These are phyloP conservation scores for Thamnaconus septentrionalis DNA, from an alignment of 2,113 vertebrate genomes.

Conservation along the genomic window DNA sequence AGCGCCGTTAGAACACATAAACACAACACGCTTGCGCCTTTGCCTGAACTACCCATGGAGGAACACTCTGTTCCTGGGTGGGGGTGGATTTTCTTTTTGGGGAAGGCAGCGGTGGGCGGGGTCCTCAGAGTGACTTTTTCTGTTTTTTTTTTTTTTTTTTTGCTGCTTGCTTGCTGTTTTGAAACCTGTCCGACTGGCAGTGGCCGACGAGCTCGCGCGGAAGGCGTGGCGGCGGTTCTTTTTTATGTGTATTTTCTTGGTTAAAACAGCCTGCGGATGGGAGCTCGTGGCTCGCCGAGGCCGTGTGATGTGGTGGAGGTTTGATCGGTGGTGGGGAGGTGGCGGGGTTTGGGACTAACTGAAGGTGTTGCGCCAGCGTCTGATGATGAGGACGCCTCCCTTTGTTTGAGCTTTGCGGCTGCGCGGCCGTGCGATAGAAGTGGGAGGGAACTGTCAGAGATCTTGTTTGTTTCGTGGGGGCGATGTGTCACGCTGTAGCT, in stretches of 20 bases:
- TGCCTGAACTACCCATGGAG: conserved; percentile 59
- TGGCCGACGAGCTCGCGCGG: conserved; percentile 39
- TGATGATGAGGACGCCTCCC: conserved; percentile 32
- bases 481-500: conserved; percentile 24
- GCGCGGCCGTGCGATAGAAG: too few species aligned
- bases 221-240: conserved; percentile 34
- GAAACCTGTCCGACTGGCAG: conserved; percentile 38
- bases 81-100: conserved; percentile 47
- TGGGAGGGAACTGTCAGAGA: too few species aligned
- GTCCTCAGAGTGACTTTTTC: conserved; percentile 29
- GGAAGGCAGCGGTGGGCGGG: conserved; percentile 26
- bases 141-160: conserved; percentile 41
- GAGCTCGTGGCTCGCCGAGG: conserved; percentile 34
- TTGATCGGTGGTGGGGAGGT: conserved; percentile 46
- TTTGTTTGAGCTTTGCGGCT: conserved; percentile 11
- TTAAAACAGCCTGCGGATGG: conserved; percentile 32
- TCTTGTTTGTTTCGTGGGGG: background rate
- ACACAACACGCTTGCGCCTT: conserved; percentile 34
- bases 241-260: conserved; percentile 25
- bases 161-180: conserved; percentile 54
- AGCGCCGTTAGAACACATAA: too few species aligned
- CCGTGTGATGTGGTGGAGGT: conserved; percentile 53
- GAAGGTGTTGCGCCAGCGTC: conserved; percentile 27
- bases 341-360: conserved; percentile 10
- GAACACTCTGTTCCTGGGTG: conserved; percentile 69